phyloP scores from a whole-genome alignment of 1,140 invertebrate species.

The Marisa cornuarietis region DNA sequence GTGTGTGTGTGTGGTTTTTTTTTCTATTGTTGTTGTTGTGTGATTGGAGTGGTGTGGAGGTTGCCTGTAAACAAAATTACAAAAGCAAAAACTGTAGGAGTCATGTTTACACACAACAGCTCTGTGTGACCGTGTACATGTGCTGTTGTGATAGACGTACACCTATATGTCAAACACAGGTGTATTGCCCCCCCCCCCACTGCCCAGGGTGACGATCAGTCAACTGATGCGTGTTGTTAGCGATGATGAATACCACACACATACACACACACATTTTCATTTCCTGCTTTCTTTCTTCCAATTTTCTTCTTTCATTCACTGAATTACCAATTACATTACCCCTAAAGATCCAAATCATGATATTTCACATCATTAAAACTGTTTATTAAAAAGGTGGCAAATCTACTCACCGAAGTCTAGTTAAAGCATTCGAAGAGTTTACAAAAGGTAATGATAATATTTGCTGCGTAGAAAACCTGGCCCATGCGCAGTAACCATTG shows the following conservation, averaged over 20 bases:
- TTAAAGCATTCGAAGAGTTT: too few relatives aligned
- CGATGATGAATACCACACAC: too few relatives aligned
- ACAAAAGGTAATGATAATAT: too few relatives aligned
- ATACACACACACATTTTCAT: too few relatives aligned
- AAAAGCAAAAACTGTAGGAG: neutral
- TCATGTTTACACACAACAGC: neutral
- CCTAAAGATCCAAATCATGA: neutral
- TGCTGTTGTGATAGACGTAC: neutral
- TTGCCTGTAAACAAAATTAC: neutral
- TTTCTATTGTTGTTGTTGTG: neutral
- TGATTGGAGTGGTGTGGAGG: neutral
- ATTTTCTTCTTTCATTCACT: neutral
- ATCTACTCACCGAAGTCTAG: too few relatives aligned
- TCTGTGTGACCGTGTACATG: neutral
- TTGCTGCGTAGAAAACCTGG: too few relatives aligned
- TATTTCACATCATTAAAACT: too few relatives aligned
- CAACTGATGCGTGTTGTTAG: too few relatives aligned
- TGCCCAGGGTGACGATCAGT: neutral
- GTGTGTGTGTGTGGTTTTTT: slow-evolving; percentile 8
- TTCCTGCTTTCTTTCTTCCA: neutral
- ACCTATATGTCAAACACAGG: neutral
- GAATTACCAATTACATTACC: neutral
- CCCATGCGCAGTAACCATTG: too few relatives aligned
- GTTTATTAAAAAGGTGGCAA: too few relatives aligned
- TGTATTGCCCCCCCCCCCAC: neutral